Base-by-base conservation (phyloP, 2,888 invertebrate species). In the Caenorhabditis sp. region DNA sequence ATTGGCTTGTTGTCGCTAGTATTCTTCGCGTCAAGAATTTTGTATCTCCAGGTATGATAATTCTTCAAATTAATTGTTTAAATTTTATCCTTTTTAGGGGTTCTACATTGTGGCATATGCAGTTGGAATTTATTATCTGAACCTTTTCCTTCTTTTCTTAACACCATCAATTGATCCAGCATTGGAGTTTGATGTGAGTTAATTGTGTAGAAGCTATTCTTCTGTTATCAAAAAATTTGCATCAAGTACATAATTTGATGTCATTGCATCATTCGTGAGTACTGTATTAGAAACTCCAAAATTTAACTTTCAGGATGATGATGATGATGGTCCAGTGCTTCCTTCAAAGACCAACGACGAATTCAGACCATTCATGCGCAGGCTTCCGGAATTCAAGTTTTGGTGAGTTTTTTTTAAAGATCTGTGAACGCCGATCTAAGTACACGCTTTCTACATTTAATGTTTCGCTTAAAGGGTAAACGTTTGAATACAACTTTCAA, bases 41-140 rank as follows among this genome's bases (percentile, higher is more conserved):
- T 87, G 50, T 77, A 76, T 53, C 62, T 87, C 31, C 86, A 88
- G 80, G 87, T 87, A 43, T 8, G 12, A 14, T 7, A 23, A 27
- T 49, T 49, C 38, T 59, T 26, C 8, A 20, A 21, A 8, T 17
- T 12, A 5, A 7, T 12, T 27, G 27, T 5, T 4, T 31, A 26
- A 56, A 14, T 56, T n/a, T n/a, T 1, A 12, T 27, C 14, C 4
- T 27, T 78, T 85, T 67, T 63, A 99, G 94, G 99, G 99, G 83
- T 99, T 97, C 96, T 99, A 99, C 89, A 99, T 99, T 87, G 93
- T 99, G 73, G 96, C 97, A 83, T 99, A 99, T 90, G 99, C 96
- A 36, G 91, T 99, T 89, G 97, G 97, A 85, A 99, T 99, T 88
- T 99, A 97, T 90, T 95, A 99, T 89, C 92, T 99, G 89, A 99